Percentiles rank a stretch among this genome's conserved stretches.
These are phyloP conservation scores for Acanthosoma haemorrhoidale DNA, from an alignment of 2,888 invertebrate species.

Conservation along the genomic window DNA sequence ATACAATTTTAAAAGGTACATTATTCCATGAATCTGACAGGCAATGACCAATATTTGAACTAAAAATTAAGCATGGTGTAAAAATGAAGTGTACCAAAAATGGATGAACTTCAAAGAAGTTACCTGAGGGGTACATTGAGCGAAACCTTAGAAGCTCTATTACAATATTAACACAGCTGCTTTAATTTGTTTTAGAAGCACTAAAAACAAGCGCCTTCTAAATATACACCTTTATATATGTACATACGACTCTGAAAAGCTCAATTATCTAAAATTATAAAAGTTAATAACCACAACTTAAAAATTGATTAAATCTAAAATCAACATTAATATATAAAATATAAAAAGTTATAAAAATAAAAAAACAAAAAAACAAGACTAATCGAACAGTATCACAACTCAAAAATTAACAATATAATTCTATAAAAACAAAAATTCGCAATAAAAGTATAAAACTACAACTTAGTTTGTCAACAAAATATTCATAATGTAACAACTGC, in stretches of 20 bases:
- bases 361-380: background rate
- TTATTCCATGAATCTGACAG: too few species aligned
- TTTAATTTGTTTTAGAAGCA: conserved; percentile 17
- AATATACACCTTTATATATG: conserved; percentile 11
- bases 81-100: background rate
- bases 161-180: conserved; percentile 23
- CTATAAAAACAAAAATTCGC: too few species aligned
- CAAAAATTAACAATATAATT: background rate
- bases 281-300: background rate
- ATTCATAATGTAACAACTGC: background rate
- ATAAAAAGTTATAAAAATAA: background rate
- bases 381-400: background rate
- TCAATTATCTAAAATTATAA: background rate
- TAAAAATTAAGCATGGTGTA: background rate
- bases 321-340: background rate
- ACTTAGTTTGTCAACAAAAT: too few species aligned
- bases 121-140: conserved; percentile 18
- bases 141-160: conserved; percentile 26
- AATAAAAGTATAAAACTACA: too few species aligned
- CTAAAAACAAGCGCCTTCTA: conserved; percentile 25
- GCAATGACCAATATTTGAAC: too few species aligned
- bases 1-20: background rate
- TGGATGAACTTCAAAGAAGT: background rate
- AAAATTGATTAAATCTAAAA: background rate
- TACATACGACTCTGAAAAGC: background rate